Conservation (phyloP, 2,113 vertebrate genomes). For the Lasiurus cinereus region DNA sequence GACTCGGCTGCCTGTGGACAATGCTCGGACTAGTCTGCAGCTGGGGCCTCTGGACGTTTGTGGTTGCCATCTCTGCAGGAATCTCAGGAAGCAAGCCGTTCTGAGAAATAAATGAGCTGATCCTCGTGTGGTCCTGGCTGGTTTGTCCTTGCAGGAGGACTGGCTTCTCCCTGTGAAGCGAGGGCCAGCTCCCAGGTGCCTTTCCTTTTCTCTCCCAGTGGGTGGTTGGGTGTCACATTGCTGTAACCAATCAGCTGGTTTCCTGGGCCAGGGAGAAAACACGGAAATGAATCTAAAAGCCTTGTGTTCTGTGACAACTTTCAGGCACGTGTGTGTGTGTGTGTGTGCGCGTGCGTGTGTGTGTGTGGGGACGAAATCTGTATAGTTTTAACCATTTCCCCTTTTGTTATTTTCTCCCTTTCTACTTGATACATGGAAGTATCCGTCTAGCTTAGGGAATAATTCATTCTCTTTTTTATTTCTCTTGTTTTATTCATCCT, state of each 20-base stretch:
- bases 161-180: not conserved
- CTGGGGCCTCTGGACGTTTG: conserved; percentile 33
- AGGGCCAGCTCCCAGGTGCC: not conserved
- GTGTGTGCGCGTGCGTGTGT: too few species aligned
- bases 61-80: conserved; percentile 10
- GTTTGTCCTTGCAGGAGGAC: not conserved
- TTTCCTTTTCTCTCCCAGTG: not conserved
- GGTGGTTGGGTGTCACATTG: not conserved
- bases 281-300: not conserved
- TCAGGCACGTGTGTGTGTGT: not conserved
- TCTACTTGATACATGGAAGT: not conserved
- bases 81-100: conserved; percentile 28
- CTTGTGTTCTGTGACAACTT: not conserved
- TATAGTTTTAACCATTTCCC: not conserved
- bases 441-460: not conserved
- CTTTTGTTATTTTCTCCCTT: conserved; percentile 2
- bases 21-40: fast-evolving
- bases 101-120: conserved; percentile 80
- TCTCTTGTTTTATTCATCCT: not conserved
- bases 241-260: not conserved
- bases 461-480: not conserved
- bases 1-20: not conserved
- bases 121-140: conserved; percentile 64
- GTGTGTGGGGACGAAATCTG: not conserved
- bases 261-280: not conserved